Evolutionary conservation across 2,888 invertebrate genomes (phyloP).

Genomic region (Ophonus ardosiacus): DNA sequence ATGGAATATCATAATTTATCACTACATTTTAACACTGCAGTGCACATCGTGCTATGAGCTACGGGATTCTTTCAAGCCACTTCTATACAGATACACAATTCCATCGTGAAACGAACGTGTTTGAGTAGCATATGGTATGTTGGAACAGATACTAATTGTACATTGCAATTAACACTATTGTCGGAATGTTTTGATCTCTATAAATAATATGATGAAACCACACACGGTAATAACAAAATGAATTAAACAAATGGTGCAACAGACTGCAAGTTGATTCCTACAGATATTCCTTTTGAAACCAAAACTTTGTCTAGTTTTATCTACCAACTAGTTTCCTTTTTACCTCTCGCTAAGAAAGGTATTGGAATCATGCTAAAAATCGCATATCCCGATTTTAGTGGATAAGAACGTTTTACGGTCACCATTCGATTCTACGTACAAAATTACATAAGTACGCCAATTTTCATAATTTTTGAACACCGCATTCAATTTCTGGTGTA

Average conservation of each 20-base stretch:
- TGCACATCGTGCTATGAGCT: conserved; percentile 10
- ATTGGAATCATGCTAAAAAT: too few species aligned
- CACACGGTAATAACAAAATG: background rate
- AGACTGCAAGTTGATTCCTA: too few species aligned
- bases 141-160: conserved; percentile 40
- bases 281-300: too few species aligned
- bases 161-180: conserved; percentile 44
- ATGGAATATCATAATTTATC: conserved; percentile 66
- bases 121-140: conserved; percentile 37
- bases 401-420: too few species aligned
- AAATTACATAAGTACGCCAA: too few species aligned
- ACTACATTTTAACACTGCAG: conserved; percentile 58
- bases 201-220: background rate
- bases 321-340: too few species aligned
- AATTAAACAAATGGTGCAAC: background rate
- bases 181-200: background rate
- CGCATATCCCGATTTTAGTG: too few species aligned
- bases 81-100: conserved; percentile 27
- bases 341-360: too few species aligned
- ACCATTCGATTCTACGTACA: too few species aligned
- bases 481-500: too few species aligned
- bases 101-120: conserved; percentile 31
- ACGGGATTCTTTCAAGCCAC: conserved; percentile 22
- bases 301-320: too few species aligned
- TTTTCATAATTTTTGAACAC: too few species aligned